These are phyloP conservation scores for Sceloporus undulatus DNA, from an alignment of 2,113 vertebrate genomes.

Conservation along the genomic window DNA sequence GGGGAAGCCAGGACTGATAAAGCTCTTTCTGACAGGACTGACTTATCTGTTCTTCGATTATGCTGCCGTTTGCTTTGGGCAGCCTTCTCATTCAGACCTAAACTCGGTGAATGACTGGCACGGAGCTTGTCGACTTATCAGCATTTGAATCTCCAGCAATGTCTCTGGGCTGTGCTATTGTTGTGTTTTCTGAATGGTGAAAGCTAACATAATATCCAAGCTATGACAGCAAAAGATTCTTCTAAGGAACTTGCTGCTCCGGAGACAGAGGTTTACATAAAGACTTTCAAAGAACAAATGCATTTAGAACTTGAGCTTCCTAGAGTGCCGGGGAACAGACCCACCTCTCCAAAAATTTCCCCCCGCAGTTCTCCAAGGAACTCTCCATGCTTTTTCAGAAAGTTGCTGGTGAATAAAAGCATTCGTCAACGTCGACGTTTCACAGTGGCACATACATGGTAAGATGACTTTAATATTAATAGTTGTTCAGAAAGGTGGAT, in stretches of 20 bases:
- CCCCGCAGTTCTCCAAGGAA: constrained; percentile 93
- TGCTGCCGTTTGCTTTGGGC: constrained; percentile 60
- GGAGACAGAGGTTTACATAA: constrained; percentile 91
- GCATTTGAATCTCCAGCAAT: constrained; percentile 51
- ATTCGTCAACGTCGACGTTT: constrained; percentile 96
- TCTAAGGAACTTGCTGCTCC: constrained; percentile 82
- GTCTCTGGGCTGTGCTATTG: constrained; percentile 62
- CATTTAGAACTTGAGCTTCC: constrained; percentile 96
- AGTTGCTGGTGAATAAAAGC: constrained; percentile 98
- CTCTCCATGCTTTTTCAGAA: constrained; percentile 94
- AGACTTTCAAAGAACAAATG: constrained; percentile 98
- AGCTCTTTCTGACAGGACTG: constrained; percentile 69
- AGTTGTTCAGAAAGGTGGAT: background rate
- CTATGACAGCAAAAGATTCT: constrained; percentile 88
- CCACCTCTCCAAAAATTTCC: constrained; percentile 96
- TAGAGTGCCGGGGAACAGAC: constrained; percentile 86
- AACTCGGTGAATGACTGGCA: constrained; percentile 45
- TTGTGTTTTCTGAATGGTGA: constrained; percentile 63
- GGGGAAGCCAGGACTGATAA: constrained; percentile 62
- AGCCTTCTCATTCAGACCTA: constrained; percentile 51
- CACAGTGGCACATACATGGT: constrained; percentile 98
- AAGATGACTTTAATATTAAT: constrained; percentile 67
- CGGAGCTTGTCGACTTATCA: constrained; percentile 57
- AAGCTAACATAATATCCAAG: constrained; percentile 56
- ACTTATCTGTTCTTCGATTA: constrained; percentile 48